Base-by-base conservation (phyloP, 2,113 vertebrate genomes). In the Gallinago jamesoni region DNA sequence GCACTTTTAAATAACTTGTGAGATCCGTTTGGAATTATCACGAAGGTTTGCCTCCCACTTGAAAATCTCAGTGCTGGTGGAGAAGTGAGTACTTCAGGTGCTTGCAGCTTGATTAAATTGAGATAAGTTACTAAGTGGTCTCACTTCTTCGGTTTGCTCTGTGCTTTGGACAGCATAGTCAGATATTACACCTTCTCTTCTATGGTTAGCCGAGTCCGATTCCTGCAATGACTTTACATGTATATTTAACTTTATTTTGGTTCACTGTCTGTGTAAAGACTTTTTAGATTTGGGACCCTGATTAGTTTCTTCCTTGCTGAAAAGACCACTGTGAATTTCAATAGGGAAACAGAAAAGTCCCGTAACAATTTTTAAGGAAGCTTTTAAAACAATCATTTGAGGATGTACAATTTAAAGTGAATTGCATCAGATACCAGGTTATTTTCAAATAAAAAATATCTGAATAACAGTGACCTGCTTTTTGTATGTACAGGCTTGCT, bases 321-420 rank as follows among this genome's bases (percentile, higher is more conserved):
- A 92, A 78, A 89, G 60, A 89, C 95, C 22, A 0, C 92, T 89
- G 53, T 66, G 81, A 82, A 94, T 95, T 84, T 94, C 83, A 95
- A 64, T 47, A 79, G 66, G 92, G 93, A 94, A 97, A 90, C 74
- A 92, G 80, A 93, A 91, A 95, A 95, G 73, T 88, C 74, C 92
- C 94, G 28, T 81, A 70, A 59, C 4, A 41, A 66, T 69, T 85
- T 96, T 96, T 91, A 95, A 94, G 96, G 95, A 96, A 94, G 74
- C 70, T 89, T 92, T 88, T 85, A 89, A 93, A 89, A 41, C 53
- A 91, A 55, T 55, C 21, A 80, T 87, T 92, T 92, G 92, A 94
- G 89, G 87, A 94, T 84, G 84, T 94, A 21, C 66, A 62, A 67
- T 91, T 91, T 95, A 83, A 87, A 85, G 81, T 31, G 18, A 91